Base-by-base conservation (phyloP, 37 sponge, comb jelly and placozoan species). In the Corticium candelabrum region DNA sequence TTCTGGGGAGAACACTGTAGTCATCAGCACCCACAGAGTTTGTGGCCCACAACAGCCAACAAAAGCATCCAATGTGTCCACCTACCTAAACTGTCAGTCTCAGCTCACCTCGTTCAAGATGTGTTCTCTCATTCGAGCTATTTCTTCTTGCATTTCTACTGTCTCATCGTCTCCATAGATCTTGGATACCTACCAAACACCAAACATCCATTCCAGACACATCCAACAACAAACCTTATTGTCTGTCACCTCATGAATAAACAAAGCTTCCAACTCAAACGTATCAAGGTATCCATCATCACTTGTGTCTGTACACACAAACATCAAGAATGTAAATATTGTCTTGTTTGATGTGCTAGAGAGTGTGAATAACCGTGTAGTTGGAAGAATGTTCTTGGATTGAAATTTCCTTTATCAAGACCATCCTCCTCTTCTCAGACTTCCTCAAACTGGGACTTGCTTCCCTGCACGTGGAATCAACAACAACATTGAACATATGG, bases 361-460 rank as follows among this genome's bases (percentile, higher is more conserved):
- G 0, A 27, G 5, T 0, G 4, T 1, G 43, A 37, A 74, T 91
- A 27, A 91, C 93, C 94, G 34, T 93, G 94, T 11, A 93, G 41
- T 57, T 69, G 62, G 56, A 93, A 93, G 82, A 93, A 93, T 0
- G 82, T 87, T 38, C 75, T 85, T 32, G 91, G 85, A 34, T 89
- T 81, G 77, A 93, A 93, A 4, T 86, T 68, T 37, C 84, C 85
- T 38, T 84, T 68, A 0, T 39, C 41, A 70, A 93, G 38, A 0
- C 87, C 90, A 80, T 93, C 94, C 7, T 93, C 78, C 37, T 86
- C 62, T 72, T 84, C 81, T 90, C 94, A 93, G 21, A 93, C 90
- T 2, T 93, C 87, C 78, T 93, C 86, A 35, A 93, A 69, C 76
- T 93, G 94, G 33, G 88, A 56, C 41, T 85, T 82, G 77, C 94